A percentile compares a stretch with the other conserved stretches of the same genome.
Conservation (phyloP, 2,888 invertebrate genomes). For the Lepidocyrtinus sp. region DNA sequence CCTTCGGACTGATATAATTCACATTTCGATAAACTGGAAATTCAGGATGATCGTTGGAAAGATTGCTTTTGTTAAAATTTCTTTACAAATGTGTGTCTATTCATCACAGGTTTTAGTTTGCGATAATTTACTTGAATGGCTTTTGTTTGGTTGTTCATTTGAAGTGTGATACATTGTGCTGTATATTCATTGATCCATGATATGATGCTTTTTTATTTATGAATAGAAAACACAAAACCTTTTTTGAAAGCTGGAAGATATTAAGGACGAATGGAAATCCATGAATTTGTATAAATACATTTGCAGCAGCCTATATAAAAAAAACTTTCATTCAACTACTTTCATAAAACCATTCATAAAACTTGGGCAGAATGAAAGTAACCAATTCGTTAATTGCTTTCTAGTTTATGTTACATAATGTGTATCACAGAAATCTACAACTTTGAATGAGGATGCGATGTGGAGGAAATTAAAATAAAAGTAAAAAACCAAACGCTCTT, state of each 20-base stretch:
- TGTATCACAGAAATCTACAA: no score
- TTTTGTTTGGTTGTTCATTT: conserved; percentile 44
- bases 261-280: conserved; percentile 1
- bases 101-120: background rate
- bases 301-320: background rate
- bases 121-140: background rate
- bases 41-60: background rate
- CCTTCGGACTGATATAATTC: no score
- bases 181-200: conserved; percentile 10
- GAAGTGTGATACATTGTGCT: conserved; percentile 40
- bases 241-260: background rate
- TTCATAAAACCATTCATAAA: no score
- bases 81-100: background rate
- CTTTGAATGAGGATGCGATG: no score
- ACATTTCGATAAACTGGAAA: no score
- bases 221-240: conserved; percentile 21
- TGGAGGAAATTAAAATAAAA: no score
- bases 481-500: no score
- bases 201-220: background rate
- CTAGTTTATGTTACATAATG: no score
- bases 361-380: no score
- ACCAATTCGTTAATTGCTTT: no score
- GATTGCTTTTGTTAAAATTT: background rate
- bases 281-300: background rate
- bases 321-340: background rate